A percentile compares a stretch with the other conserved stretches of the same genome.
phyloP scores from a whole-genome alignment of 2,888 invertebrate species.

The Harpalus rufipes region DNA sequence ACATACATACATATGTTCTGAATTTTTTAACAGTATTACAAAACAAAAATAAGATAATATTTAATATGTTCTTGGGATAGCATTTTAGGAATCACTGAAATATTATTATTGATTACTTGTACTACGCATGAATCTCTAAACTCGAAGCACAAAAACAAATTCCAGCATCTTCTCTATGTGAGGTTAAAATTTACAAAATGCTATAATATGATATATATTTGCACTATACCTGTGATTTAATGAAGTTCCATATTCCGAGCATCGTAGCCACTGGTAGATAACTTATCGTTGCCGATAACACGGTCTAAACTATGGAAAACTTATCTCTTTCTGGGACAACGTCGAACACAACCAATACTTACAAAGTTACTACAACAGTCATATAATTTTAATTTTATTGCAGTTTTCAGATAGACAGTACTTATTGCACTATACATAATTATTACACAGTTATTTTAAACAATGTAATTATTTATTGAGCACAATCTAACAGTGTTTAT shows the following conservation, averaged over 20 bases:
- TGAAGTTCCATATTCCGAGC: conserved; percentile 1
- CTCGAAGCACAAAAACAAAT: background rate
- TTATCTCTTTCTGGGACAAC: background rate
- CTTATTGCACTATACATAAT: no score
- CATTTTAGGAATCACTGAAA: conserved; percentile 1
- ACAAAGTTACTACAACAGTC: background rate
- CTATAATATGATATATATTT: no score
- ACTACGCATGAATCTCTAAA: background rate
- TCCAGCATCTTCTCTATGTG: background rate
- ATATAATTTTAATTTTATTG: conserved; percentile 11
- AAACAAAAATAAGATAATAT: background rate
- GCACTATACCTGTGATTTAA: background rate
- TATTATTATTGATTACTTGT: conserved; percentile 6
- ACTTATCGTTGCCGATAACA: background rate
- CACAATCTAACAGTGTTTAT: no score
- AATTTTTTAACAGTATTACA: no score
- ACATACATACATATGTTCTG: no score
- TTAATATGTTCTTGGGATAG: background rate
- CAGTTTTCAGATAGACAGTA: no score
- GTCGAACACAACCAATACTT: background rate
- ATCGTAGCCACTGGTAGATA: background rate
- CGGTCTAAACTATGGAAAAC: background rate
- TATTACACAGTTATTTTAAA: no score
- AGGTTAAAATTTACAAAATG: conserved; percentile 10
- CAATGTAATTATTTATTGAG: no score